Evolutionary conservation across 2,797 vertebrate genomes (phyloP), one percentile per base, ranked within the genome.

Genomic region (Moxostoma hubbsi): DNA sequence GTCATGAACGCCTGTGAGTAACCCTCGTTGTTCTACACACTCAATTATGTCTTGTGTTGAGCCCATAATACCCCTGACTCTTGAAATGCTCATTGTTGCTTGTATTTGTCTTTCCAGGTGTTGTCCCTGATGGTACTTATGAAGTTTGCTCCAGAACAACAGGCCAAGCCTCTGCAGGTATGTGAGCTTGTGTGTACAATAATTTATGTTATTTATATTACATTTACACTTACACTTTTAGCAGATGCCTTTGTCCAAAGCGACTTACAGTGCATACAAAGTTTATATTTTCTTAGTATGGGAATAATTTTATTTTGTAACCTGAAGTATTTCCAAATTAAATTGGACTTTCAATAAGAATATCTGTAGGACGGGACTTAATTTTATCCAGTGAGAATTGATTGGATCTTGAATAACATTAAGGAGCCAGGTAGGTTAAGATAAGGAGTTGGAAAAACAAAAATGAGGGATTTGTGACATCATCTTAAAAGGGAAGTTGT

Each of bases 1-100:
- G 96, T 99, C 84, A 99, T 99, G 95, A 99, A 99, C 83, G 97
- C 98, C 57, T 99, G 98, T 99, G 92, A 97, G 97, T 94, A 47
- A 62, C 9, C 1, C 0, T 57, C 6, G 4, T 47, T 53, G 12
- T 47, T 4, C 36, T 36, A 36, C 36, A 57, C 15, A 7, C 11
- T 11, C 36, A 16, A 0, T 36, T 68, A 7, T 75, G 9, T 77
- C 64, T 53, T 0, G 45, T 43, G 49, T 61, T 68, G 2, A 1
- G 1, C 10, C 18, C 7, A 5, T 68, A 16, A 43, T 0, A 1
- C 7, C 4, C 7, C n/a, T 68, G 16, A 61, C 75, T 55, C 46
- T 59, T 75, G n/a, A 73, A 72, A 49, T 24, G 5, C 36, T 70
- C 5, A 8, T 53, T 7, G 47, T 46, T 7, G 74, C 6, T 84